phyloP scores from a whole-genome alignment of 2,888 invertebrate genomes.

The Pterostichus madidus region DNA sequence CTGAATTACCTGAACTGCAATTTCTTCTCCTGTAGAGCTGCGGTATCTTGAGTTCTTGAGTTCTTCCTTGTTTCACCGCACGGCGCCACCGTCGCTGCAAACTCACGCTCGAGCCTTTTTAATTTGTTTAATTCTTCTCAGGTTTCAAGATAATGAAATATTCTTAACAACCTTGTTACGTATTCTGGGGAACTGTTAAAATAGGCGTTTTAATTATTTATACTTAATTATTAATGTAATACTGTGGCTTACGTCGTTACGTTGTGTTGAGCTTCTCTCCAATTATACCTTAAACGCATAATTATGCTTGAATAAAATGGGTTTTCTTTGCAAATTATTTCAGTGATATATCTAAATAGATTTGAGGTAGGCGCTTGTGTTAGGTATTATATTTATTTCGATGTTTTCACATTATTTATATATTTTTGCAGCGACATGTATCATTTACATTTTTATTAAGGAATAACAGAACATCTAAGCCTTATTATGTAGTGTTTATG shows the following conservation, averaged over 20 bases:
- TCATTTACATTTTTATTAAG: no score
- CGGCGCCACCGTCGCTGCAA: neutral
- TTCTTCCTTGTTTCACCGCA: neutral
- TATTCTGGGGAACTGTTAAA: slow-evolving; percentile 7
- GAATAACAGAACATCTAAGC: no score
- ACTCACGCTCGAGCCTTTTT: slow-evolving; percentile 8
- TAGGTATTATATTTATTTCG: no score
- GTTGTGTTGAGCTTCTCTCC: no score
- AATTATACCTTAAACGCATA: no score
- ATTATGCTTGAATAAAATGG: no score
- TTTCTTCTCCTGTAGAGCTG: neutral
- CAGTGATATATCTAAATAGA: no score
- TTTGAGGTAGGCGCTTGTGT: no score
- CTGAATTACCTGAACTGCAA: slow-evolving; percentile 46
- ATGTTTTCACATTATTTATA: no score
- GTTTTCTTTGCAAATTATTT: no score
- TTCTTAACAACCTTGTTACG: slow-evolving; percentile 43
- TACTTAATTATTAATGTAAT: slow-evolving; percentile 11
- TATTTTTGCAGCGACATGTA: no score
- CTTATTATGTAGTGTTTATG: no score
- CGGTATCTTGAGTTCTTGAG: neutral
- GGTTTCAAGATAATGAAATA: slow-evolving; percentile 59
- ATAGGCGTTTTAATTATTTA: slow-evolving; percentile 33
- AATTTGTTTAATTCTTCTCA: slow-evolving; percentile 58
- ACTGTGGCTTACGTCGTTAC: neutral